These are phyloP conservation scores for Pantala flavescens DNA, from an alignment of 1,140 invertebrate genomes.

Conservation along the genomic window DNA sequence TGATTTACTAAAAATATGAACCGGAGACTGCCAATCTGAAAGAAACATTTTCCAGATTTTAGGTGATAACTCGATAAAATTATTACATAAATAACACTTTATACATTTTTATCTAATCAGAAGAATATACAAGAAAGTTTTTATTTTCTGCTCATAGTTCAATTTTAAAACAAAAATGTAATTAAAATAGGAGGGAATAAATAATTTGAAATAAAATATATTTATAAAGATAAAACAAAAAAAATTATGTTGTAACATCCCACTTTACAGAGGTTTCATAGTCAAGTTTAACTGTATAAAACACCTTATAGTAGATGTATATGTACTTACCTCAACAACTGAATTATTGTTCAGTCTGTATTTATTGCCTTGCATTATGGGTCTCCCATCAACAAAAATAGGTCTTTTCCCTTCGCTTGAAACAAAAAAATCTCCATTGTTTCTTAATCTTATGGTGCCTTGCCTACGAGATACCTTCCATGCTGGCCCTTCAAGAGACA, in stretches of 20 bases:
- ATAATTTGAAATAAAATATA: too few species aligned
- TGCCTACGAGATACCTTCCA: constrained; percentile 77
- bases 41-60: constrained; percentile 22
- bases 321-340: constrained; percentile 73
- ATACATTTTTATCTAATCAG: constrained; percentile 16
- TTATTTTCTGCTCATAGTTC: too few species aligned
- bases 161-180: too few species aligned
- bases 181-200: too few species aligned
- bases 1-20: constrained; percentile 91
- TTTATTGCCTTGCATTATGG: constrained; percentile 76
- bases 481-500: constrained; percentile 81
- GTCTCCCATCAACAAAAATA: constrained; percentile 86
- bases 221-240: too few species aligned
- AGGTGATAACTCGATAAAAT: neutral
- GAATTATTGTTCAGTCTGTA: constrained; percentile 84
- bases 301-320: too few species aligned
- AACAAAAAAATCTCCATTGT: constrained; percentile 89
- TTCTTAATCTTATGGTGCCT: constrained; percentile 78
- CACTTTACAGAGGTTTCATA: too few species aligned
- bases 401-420: constrained; percentile 91
- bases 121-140: too few species aligned
- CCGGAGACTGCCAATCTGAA: constrained; percentile 72
- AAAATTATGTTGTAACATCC: too few species aligned
- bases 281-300: too few species aligned
- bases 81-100: constrained; percentile 11